These are phyloP conservation scores for Coptodon bakossiorum DNA, from an alignment of 2,113 vertebrate genomes.

Conservation along the genomic window DNA sequence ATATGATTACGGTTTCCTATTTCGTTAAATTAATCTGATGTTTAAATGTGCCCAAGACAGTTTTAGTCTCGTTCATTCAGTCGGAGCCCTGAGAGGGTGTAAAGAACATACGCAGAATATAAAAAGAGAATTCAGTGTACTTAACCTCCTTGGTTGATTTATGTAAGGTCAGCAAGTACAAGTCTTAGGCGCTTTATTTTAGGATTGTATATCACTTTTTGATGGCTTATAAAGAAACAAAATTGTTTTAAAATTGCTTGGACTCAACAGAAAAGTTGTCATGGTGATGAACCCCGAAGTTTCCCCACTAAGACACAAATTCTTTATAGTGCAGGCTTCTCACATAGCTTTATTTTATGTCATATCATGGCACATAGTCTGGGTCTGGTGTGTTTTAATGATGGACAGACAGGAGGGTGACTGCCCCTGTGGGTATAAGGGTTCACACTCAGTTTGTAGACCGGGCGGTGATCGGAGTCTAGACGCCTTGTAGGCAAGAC, in stretches of 20 bases:
- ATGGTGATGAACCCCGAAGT: neutral
- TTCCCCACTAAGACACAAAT: neutral
- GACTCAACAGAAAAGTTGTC: neutral
- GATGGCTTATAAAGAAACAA: neutral
- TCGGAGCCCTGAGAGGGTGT: neutral
- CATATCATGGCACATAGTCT: neutral
- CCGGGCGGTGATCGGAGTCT: neutral
- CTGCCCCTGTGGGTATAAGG: neutral
- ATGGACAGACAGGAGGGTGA: neutral
- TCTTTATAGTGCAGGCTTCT: neutral
- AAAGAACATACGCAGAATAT: neutral
- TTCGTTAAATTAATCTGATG: neutral
- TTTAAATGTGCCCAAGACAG: neutral
- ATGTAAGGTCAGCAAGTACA: neutral
- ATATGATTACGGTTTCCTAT: neutral
- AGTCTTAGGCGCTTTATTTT: neutral
- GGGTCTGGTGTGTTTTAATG: neutral
- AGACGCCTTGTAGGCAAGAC: conserved; percentile 26
- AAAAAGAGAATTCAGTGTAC: neutral
- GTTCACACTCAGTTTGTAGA: conserved; percentile 1
- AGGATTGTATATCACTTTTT: neutral
- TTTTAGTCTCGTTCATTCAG: neutral
- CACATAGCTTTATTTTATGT: neutral
- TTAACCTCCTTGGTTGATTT: neutral
- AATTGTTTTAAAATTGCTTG: neutral